Evolutionary conservation across 2,888 invertebrate genomes (phyloP).

Genomic region (Cosmia pyralina): DNA sequence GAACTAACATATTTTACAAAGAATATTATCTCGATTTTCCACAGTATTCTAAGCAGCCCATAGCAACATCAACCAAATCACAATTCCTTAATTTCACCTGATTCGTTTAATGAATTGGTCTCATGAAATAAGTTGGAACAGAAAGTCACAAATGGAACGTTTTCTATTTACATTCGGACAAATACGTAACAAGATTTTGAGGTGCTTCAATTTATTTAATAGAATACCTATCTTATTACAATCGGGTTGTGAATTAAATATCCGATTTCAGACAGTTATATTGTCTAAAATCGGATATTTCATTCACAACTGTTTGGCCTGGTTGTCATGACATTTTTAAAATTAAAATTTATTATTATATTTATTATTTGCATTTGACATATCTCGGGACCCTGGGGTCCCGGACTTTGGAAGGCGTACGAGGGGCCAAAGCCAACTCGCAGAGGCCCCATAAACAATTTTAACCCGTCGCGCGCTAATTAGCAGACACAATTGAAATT

Average conservation of each 20-base stretch:
- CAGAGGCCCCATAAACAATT: too few relatives aligned
- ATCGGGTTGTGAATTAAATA: slow-evolving; percentile 17
- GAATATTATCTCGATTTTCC: not conserved
- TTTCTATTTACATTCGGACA: slow-evolving; percentile 24
- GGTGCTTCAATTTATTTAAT: slow-evolving; percentile 21
- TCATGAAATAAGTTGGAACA: slow-evolving; percentile 13
- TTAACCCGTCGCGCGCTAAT: too few relatives aligned
- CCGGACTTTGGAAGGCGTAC: too few relatives aligned
- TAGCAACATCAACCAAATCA: not conserved
- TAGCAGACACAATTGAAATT: too few relatives aligned
- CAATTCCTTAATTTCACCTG: slow-evolving; percentile 2
- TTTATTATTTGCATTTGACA: too few relatives aligned
- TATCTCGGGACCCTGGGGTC: too few relatives aligned
- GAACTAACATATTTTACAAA: not conserved
- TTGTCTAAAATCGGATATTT: not conserved
- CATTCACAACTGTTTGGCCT: not conserved
- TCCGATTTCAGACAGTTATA: not conserved
- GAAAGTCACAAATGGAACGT: slow-evolving; percentile 3
- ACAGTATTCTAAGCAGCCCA: not conserved
- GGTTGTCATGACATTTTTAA: too few relatives aligned
- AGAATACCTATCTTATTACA: slow-evolving; percentile 15
- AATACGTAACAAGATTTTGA: slow-evolving; percentile 28
- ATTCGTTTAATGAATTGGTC: slow-evolving; percentile 17
- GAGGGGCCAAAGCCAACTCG: too few relatives aligned
- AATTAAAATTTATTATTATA: too few relatives aligned